A percentile compares a stretch with the other conserved stretches of the same genome.
These are phyloP conservation scores for Datnioides undecimradiatus DNA, from an alignment of 2,113 vertebrate genomes.

Conservation along the genomic window DNA sequence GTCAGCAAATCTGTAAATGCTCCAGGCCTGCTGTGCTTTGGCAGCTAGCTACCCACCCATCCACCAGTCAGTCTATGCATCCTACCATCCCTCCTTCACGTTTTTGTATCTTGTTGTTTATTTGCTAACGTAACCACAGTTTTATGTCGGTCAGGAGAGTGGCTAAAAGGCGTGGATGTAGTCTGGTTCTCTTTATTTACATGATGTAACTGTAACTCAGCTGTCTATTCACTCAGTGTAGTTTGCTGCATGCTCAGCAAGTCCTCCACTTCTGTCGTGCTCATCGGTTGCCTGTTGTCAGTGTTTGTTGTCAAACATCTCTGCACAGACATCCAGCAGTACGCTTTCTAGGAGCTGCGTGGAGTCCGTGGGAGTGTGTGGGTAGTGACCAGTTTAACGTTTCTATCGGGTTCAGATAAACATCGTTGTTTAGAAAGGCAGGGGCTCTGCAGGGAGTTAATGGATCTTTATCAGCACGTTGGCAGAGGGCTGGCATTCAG, in stretches of 20 bases:
- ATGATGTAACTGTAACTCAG: not conserved
- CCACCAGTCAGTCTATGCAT: constrained; percentile 13
- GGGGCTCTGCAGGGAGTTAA: not conserved
- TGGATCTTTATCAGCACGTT: constrained; percentile 34
- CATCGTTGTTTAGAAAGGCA: constrained; percentile 34
- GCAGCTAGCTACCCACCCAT: constrained; percentile 24
- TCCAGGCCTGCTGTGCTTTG: constrained; percentile 49
- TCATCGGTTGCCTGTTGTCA: not conserved
- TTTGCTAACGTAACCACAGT: not conserved
- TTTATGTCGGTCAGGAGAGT: not conserved
- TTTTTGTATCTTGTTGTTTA: not conserved
- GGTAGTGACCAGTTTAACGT: not conserved
- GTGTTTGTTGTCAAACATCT: constrained; percentile 1
- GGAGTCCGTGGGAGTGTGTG: not conserved
- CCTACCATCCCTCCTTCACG: not conserved
- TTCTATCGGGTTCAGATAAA: constrained; percentile 26
- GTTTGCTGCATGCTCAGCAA: not conserved
- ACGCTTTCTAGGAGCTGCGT: constrained; percentile 18
- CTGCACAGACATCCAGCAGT: not conserved
- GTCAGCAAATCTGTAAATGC: constrained; percentile 68
- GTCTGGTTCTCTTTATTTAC: not conserved
- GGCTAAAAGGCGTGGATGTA: not conserved
- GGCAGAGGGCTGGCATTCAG: constrained; percentile 21
- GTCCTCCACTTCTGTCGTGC: not conserved
- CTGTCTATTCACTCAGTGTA: not conserved